A percentile compares a stretch with the other conserved stretches of the same genome.
Conservation (phyloP, 2,797 vertebrate species). For the Dallia pectoralis region DNA sequence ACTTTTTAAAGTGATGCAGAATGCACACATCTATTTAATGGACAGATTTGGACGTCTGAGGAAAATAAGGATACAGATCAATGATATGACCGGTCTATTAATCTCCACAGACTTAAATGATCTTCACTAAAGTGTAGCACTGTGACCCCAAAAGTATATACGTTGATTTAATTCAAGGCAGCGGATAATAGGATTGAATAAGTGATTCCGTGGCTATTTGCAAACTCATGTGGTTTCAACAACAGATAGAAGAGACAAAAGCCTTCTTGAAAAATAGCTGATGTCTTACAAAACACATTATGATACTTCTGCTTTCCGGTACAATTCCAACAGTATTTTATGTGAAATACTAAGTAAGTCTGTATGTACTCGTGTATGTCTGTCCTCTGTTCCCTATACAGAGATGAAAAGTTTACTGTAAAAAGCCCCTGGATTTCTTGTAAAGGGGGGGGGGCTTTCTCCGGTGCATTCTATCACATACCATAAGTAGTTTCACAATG, state of each 20-base stretch:
- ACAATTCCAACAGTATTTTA: background rate
- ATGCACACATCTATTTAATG: conserved; percentile 7
- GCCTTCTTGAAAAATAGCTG: background rate
- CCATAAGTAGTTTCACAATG: background rate
- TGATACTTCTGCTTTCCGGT: background rate
- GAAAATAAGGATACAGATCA: conserved; percentile 36
- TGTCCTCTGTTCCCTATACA: conserved; percentile 13
- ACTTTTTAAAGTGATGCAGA: background rate
- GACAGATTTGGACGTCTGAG: conserved; percentile 7
- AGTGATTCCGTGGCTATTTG: conserved; percentile 17
- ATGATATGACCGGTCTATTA: conserved; percentile 41
- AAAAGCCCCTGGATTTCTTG: conserved; percentile 25
- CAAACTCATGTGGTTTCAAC: background rate
- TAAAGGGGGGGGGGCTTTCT: background rate
- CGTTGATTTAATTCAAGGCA: conserved; percentile 27
- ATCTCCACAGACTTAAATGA: conserved; percentile 30
- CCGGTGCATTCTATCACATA: background rate
- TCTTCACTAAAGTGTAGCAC: conserved; percentile 15
- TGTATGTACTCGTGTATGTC: conserved; percentile 12
- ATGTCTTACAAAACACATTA: background rate
- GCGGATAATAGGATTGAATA: conserved; percentile 15
- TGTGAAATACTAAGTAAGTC: background rate
- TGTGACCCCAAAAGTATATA: conserved; percentile 7
- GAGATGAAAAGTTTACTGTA: conserved; percentile 49
- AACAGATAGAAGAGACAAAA: background rate